Evolutionary conservation across 2,113 vertebrate genomes (phyloP).

Genomic region (Platichthys stellatus): DNA sequence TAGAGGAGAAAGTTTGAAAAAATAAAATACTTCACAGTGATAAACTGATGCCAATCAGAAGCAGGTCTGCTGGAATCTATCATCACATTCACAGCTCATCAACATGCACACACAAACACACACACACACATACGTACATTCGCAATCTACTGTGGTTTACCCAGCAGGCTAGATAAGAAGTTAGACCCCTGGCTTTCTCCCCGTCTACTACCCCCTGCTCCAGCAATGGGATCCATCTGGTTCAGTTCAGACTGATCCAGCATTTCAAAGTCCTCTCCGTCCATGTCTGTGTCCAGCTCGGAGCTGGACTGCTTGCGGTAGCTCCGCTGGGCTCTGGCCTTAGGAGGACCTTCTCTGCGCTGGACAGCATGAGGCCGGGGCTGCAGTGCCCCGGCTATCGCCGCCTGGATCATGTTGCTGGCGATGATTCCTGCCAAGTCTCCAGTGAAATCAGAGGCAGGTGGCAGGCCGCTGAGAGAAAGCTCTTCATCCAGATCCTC

Average conservation of each 20-base stretch:
- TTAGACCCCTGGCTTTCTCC: constrained; percentile 73
- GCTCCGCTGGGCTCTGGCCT: constrained; percentile 65
- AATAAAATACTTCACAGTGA: constrained; percentile 82
- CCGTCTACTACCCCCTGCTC: constrained; percentile 74
- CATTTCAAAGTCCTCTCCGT: constrained; percentile 97
- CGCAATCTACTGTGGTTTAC: constrained; percentile 80
- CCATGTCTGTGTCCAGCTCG: constrained; percentile 94
- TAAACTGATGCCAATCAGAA: constrained; percentile 72
- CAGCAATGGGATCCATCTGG: constrained; percentile 90
- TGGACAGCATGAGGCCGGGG: constrained; percentile 76
- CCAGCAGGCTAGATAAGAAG: constrained; percentile 83
- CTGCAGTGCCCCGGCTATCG: constrained; percentile 86
- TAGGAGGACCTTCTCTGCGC: constrained; percentile 68
- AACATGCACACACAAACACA: constrained; percentile 15
- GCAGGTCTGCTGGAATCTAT: constrained; percentile 63
- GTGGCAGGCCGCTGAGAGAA: constrained; percentile 78
- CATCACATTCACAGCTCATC: constrained; percentile 39
- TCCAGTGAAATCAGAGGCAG: constrained; percentile 81
- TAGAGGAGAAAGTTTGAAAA: constrained; percentile 30
- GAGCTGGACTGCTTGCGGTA: constrained; percentile 89
- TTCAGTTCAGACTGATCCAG: constrained; percentile 96
- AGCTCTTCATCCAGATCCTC: constrained; percentile 83
- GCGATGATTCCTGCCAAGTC: constrained; percentile 88
- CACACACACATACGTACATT: not conserved
- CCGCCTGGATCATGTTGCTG: constrained; percentile 93